Percentiles rank a stretch among this genome's conserved stretches.
These are phyloP conservation scores for Dicaeum eximium DNA, from an alignment of 2,113 vertebrate species.

Conservation along the genomic window DNA sequence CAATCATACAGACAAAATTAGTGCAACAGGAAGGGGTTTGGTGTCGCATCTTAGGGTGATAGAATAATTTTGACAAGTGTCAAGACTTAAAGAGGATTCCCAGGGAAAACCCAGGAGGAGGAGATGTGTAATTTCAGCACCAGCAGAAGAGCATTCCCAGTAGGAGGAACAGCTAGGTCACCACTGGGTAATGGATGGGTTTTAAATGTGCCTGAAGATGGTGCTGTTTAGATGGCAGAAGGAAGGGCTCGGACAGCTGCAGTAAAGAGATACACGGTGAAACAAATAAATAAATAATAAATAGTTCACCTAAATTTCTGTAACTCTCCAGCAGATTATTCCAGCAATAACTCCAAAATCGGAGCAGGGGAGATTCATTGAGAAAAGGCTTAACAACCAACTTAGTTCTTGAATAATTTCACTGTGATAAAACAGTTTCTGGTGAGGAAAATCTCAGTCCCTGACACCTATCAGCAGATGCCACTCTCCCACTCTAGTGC, in stretches of 20 bases:
- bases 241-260: background rate
- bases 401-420: background rate
- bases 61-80: background rate
- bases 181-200: background rate
- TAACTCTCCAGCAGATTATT: background rate
- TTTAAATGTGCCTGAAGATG: constrained; percentile 46
- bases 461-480: accelerated
- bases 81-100: background rate
- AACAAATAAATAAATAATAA: background rate
- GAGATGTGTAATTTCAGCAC: background rate
- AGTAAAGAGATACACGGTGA: accelerated
- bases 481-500: background rate
- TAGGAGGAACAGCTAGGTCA: background rate
- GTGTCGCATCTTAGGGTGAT: background rate
- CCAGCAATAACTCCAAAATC: background rate
- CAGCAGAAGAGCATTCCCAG: background rate
- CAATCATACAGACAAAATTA: background rate
- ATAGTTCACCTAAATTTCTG: background rate
- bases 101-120: background rate
- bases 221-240: constrained; percentile 59
- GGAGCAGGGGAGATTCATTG: background rate
- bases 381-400: background rate
- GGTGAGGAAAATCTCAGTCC: background rate
- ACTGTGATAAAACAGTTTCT: background rate
- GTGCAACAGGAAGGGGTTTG: background rate